Conservation (phyloP, 2,888 invertebrate genomes). For the Drosophila barbarae region DNA sequence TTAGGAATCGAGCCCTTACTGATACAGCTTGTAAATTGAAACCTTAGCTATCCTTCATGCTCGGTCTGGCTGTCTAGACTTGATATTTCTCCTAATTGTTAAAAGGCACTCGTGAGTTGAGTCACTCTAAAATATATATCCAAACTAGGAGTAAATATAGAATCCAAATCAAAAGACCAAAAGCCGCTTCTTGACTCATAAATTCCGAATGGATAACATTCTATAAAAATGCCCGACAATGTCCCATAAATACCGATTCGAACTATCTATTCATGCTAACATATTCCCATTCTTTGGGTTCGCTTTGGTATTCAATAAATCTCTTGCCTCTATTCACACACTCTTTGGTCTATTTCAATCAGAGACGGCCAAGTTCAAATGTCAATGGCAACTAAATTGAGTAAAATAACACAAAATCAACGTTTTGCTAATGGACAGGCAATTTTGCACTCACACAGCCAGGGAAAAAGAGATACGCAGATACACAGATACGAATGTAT, state of each 20-base stretch:
- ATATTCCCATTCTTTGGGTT: constrained; percentile 5
- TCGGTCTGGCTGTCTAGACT: constrained; percentile 28
- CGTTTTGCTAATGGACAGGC: constrained; percentile 60
- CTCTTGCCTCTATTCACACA: constrained; percentile 19
- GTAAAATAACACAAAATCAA: constrained; percentile 41
- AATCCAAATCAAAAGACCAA: constrained; percentile 19
- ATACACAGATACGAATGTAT: constrained; percentile 35
- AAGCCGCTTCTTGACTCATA: constrained; percentile 32
- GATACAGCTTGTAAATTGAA: constrained; percentile 13
- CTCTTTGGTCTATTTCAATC: constrained; percentile 46
- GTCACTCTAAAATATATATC: constrained; percentile 9
- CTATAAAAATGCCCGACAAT: constrained; percentile 2
- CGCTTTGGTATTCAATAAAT: constrained; percentile 30
- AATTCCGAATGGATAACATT: constrained; percentile 12
- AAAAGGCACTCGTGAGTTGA: constrained; percentile 29
- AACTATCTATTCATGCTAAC: constrained; percentile 27
- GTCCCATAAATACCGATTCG: constrained; percentile 16
- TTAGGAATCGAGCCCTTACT: constrained; percentile 9
- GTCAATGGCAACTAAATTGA: constrained; percentile 71
- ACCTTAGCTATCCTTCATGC: constrained; percentile 28
- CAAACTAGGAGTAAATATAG: not conserved
- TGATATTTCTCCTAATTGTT: constrained; percentile 21
- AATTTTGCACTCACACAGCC: constrained; percentile 53
- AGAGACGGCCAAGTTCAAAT: constrained; percentile 63
- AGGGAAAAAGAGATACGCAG: not conserved